phyloP scores from a whole-genome alignment of 2,113 vertebrate species.

The Tetraodon nigroviridis region DNA sequence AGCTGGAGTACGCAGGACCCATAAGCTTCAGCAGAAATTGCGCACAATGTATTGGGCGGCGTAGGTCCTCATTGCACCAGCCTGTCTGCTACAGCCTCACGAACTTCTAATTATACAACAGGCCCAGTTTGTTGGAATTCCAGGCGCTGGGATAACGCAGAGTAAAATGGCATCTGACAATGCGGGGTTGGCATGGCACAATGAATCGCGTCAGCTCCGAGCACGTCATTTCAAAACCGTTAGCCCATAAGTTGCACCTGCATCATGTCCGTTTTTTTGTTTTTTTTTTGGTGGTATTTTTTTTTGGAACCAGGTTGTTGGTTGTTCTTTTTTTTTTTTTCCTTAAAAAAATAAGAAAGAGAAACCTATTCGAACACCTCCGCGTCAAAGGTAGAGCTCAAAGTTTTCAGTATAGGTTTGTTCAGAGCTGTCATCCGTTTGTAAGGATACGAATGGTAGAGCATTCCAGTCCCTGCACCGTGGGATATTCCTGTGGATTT shows the following conservation, averaged over 20 bases:
- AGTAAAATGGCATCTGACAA: constrained; percentile 70
- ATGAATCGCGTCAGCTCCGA: constrained; percentile 63
- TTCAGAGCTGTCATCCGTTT: constrained; percentile 67
- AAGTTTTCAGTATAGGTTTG: constrained; percentile 69
- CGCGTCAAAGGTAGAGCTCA: constrained; percentile 61
- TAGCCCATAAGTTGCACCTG: constrained; percentile 69
- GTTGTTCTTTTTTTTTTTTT: background rate
- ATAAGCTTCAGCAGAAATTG: constrained; percentile 70
- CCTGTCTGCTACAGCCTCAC: constrained; percentile 61
- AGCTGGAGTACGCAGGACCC: constrained; percentile 74
- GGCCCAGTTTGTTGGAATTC: constrained; percentile 57
- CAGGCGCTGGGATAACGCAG: constrained; percentile 66
- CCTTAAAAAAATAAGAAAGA: constrained; percentile 5
- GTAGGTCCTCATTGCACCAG: constrained; percentile 62
- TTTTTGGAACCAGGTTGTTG: constrained; percentile 26
- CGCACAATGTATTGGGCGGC: constrained; percentile 58
- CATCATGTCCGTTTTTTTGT: constrained; percentile 60
- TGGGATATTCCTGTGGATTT: constrained; percentile 63
- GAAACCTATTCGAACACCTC: constrained; percentile 41
- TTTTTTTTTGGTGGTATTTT: too few species aligned
- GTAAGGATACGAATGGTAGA: constrained; percentile 56
- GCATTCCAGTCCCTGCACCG: constrained; percentile 61
- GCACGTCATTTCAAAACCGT: constrained; percentile 68
- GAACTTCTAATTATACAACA: constrained; percentile 69
- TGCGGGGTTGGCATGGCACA: constrained; percentile 66